phyloP scores from a whole-genome alignment of 1,140 invertebrate species.

The Acromyrmex echinatior region DNA sequence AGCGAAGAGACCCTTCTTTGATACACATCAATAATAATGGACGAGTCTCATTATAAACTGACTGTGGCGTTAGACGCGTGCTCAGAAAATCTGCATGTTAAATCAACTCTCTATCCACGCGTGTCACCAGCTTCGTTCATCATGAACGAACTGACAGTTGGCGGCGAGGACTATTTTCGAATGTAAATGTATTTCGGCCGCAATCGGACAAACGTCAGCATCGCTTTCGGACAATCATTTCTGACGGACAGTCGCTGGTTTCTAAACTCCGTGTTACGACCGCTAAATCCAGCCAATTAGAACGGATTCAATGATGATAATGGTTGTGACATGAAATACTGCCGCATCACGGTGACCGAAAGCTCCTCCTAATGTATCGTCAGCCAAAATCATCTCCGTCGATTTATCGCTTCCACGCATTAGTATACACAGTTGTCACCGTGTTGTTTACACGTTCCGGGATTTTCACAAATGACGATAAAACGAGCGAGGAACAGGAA shows the following conservation, averaged over 20 bases:
- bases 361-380: constrained; percentile 24
- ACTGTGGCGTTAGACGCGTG: not conserved
- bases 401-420: constrained; percentile 25
- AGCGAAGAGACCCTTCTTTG: not conserved
- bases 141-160: constrained; percentile 66
- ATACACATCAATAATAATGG: not conserved
- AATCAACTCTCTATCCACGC: constrained; percentile 60
- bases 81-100: constrained; percentile 66
- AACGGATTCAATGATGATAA: constrained; percentile 64
- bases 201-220: constrained; percentile 58
- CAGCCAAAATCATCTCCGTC: constrained; percentile 28
- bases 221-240: constrained; percentile 56
- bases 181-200: constrained; percentile 72
- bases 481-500: not conserved
- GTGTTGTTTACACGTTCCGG: not conserved
- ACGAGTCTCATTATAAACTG: not conserved
- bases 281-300: constrained; percentile 66
- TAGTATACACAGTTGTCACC: not conserved
- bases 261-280: constrained; percentile 58
- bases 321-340: constrained; percentile 53
- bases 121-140: constrained; percentile 67
- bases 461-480: constrained; percentile 29
- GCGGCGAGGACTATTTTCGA: constrained; percentile 66
- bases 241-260: constrained; percentile 54
- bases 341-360: not conserved